Percentiles rank a stretch among this genome's conserved stretches.
phyloP scores from a whole-genome alignment of 2,113 vertebrate species.

The Lycocorax pyrrhopterus region DNA sequence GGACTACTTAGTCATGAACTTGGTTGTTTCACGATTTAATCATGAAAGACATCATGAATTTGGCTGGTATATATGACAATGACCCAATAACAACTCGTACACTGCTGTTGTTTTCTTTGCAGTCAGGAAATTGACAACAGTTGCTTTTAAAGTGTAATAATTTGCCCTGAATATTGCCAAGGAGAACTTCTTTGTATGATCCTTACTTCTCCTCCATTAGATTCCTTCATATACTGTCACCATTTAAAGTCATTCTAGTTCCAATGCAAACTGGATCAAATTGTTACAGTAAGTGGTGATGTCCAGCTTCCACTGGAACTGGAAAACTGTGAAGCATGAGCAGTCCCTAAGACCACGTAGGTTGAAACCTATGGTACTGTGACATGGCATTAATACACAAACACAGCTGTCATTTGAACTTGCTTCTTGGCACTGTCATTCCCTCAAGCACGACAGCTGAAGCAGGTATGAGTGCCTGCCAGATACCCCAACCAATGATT shows the following conservation, averaged over 20 bases:
- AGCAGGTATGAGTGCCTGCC: neutral
- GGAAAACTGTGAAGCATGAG: neutral
- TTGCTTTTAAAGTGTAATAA: neutral
- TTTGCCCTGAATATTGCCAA: neutral
- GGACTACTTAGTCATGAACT: neutral
- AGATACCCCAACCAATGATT: neutral
- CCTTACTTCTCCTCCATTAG: neutral
- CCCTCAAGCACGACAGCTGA: neutral
- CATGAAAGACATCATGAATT: neutral
- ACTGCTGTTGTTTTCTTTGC: neutral
- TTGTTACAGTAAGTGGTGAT: neutral
- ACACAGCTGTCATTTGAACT: neutral
- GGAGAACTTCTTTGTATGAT: neutral
- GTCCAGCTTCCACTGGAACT: neutral
- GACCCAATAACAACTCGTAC: neutral
- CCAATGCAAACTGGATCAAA: neutral
- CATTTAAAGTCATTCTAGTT: neutral
- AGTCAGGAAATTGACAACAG: neutral
- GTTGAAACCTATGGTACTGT: neutral
- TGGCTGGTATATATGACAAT: neutral
- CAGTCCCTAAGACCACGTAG: fast-evolving
- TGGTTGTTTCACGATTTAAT: neutral
- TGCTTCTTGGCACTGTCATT: neutral
- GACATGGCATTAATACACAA: fast-evolving
- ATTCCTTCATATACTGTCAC: neutral